phyloP scores from a whole-genome alignment of 2,888 invertebrate genomes.

The Oxycera nigricornis region DNA sequence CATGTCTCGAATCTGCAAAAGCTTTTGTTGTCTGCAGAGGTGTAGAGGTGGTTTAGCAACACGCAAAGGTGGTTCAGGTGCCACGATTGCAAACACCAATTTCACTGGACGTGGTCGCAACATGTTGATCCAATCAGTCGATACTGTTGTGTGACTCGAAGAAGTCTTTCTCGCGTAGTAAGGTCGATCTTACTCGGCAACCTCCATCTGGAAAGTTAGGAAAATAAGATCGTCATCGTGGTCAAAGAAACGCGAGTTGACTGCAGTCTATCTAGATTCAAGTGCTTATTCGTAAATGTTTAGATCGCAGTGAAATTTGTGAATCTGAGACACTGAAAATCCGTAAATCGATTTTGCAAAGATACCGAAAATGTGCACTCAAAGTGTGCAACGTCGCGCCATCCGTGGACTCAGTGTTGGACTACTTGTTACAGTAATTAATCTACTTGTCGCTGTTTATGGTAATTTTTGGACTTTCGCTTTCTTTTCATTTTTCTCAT shows the following conservation, averaged over 20 bases:
- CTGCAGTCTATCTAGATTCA: not conserved
- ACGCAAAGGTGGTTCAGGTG: slow-evolving; percentile 23
- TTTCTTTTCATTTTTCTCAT: slow-evolving; percentile 9
- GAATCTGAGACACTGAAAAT: not conserved
- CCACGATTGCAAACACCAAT: slow-evolving; percentile 32
- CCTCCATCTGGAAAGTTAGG: not conserved
- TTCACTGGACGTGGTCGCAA: slow-evolving; percentile 22
- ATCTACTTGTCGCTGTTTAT: slow-evolving; percentile 39
- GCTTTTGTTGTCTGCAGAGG: not conserved
- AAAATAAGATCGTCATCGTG: not conserved
- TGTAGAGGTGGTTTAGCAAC: not conserved
- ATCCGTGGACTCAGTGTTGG: not conserved
- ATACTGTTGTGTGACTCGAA: not conserved
- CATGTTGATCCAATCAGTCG: slow-evolving; percentile 17
- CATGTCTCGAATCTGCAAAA: not conserved
- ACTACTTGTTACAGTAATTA: slow-evolving; percentile 41
- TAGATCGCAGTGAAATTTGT: not conserved
- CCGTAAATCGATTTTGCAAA: not conserved
- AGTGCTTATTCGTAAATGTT: not conserved
- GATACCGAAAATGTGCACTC: not conserved
- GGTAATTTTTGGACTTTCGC: slow-evolving; percentile 45
- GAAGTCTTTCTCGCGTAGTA: slow-evolving; percentile 21
- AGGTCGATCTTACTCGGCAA: not conserved
- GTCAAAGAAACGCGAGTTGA: not conserved
- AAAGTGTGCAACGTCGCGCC: not conserved